Base-by-base conservation (phyloP, 2,888 invertebrate genomes). In the Standfussiana lucernea region DNA sequence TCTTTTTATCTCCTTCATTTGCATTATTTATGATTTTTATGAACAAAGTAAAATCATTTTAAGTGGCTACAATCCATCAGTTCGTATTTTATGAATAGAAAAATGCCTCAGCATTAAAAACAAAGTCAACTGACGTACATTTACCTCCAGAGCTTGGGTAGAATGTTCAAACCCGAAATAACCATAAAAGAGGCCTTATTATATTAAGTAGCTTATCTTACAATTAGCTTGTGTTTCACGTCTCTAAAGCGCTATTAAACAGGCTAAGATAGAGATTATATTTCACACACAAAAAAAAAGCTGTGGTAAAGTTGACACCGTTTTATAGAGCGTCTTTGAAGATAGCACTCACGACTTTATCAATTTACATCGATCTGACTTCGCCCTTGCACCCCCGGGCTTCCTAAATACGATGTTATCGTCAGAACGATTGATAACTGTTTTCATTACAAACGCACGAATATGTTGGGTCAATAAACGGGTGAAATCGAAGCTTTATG, bases 281-380 rank as follows among this genome's bases (percentile, higher is more conserved):
- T 35, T 2, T 3, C 4, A 28, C 28, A 40, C 8, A 35, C n/a
- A n/a, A n/a, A 56, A 62, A 79, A 67, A 56, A 13, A 15, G 13
- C 5, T 18, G 1, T 15, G 10, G 24, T 42, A 64, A 66, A 47
- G 28, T 75, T 74, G 45, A 35, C 77, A 66, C 59, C 24, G 53
- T 66, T 61, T 67, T 78, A 50, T 59, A 72, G 59, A 84, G 35
- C 40, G 18, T 32, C 59, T 77, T 87, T 80, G 59, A 83, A 82
- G 86, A 89, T 89, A 90, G 72, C 72, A 72, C 75, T 65, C 69
- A 32, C 83, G 82, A 75, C 83, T 81, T 83, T 89, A 86, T 90
- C 89, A 90, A 90, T 91, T 92, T 92, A 90, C 91, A 92, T 93
- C 89, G 90, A 91, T 90, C 89, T 89, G 77, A 90, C 87, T 90